Percentiles rank a stretch among this genome's conserved stretches.
Conservation (phyloP, 1,140 invertebrate species). For the Drosophila sucinea region DNA sequence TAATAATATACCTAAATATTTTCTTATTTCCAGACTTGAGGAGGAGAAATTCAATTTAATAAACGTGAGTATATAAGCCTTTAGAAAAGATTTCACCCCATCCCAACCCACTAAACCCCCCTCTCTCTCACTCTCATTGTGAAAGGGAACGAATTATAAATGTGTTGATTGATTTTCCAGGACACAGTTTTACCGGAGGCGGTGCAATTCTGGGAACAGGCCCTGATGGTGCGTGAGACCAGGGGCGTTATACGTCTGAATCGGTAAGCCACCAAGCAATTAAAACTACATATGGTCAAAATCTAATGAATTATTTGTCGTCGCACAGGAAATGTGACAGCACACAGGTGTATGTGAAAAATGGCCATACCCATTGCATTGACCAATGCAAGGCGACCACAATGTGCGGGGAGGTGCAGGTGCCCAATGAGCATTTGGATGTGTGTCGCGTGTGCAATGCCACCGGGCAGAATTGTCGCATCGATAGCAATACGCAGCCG, state of each 20-base stretch:
- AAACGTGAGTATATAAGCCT: slow-evolving; percentile 88
- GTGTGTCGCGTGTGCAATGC: slow-evolving; percentile 94
- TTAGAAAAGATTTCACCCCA: too few relatives aligned
- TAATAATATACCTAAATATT: slow-evolving; percentile 1
- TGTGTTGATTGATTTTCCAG: slow-evolving; percentile 84
- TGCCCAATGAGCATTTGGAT: slow-evolving; percentile 96
- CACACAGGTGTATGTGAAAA: slow-evolving; percentile 92
- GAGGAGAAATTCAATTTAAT: slow-evolving; percentile 92
- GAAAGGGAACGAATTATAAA: background rate
- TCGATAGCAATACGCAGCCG: slow-evolving; percentile 80
- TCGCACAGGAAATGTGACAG: slow-evolving; percentile 89
- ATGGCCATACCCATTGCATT: slow-evolving; percentile 94
- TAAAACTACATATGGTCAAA: background rate
- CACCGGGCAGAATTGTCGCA: slow-evolving; percentile 91
- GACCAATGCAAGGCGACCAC: slow-evolving; percentile 92
- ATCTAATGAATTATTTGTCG: slow-evolving; percentile 32
- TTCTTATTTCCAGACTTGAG: slow-evolving; percentile 88
- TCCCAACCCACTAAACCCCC: too few relatives aligned
- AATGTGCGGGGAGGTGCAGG: slow-evolving; percentile 96
- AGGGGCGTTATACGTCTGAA: slow-evolving; percentile 93
- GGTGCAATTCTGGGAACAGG: slow-evolving; percentile 96
- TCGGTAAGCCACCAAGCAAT: slow-evolving; percentile 86
- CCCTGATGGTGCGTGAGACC: slow-evolving; percentile 93
- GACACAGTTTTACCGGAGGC: slow-evolving; percentile 95
- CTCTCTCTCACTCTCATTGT: too few relatives aligned